Percentiles rank a stretch among this genome's conserved stretches.
These are phyloP conservation scores for Nematostella vectensis DNA, from an alignment of 92 coral and sea anemone genomes.

Conservation along the genomic window DNA sequence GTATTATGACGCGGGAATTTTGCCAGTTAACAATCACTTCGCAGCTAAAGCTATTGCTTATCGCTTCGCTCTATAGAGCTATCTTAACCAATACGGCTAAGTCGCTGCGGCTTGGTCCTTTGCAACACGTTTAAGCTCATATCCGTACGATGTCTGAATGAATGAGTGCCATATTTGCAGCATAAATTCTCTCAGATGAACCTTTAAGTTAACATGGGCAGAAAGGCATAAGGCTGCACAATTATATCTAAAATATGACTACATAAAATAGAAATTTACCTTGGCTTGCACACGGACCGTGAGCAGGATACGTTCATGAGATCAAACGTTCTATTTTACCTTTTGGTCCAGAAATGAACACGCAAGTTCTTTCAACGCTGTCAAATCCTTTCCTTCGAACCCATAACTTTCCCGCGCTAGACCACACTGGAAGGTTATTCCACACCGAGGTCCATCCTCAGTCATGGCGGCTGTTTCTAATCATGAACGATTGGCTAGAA, in stretches of 20 bases:
- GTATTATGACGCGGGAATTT: no score
- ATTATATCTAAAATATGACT: background rate
- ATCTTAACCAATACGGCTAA: conserved; percentile 1
- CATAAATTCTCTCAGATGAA: no score
- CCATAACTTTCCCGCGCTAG: conserved; percentile 94
- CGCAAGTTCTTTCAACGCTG: conserved; percentile 87
- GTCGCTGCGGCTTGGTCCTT: background rate
- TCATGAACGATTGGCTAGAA: conserved; percentile 37
- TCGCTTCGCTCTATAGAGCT: background rate
- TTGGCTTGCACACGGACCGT: no score
- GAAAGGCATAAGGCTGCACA: background rate
- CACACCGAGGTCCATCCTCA: conserved; percentile 78
- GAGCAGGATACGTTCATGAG: no score
- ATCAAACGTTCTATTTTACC: conserved; percentile 62
- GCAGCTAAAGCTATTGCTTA: background rate
- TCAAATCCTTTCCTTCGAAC: conserved; percentile 86
- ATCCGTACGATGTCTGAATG: conserved; percentile 7
- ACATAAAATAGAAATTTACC: no score
- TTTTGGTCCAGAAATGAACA: conserved; percentile 94
- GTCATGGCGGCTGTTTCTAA: conserved; percentile 55
- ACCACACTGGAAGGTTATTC: conserved; percentile 94
- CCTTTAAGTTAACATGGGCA: no score
- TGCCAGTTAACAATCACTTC: conserved; percentile 7
- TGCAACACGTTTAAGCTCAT: background rate
- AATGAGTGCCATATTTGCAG: no score